phyloP scores from a whole-genome alignment of 2,797 vertebrate species.

The Gouania willdenowi region DNA sequence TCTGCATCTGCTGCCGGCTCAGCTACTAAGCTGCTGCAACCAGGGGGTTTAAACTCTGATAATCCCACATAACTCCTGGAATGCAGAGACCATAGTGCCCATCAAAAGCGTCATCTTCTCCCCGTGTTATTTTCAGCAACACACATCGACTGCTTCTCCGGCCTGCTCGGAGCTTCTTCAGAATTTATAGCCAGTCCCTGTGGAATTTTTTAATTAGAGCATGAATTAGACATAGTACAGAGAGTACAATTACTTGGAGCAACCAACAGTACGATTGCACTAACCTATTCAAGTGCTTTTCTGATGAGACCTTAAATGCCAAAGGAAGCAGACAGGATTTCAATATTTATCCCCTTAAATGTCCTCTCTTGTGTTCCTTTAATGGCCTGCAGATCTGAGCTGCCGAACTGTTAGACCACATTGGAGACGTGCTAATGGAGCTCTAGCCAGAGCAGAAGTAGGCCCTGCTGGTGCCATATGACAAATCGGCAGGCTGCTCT shows the following conservation, averaged over 20 bases:
- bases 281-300: conserved; percentile 27
- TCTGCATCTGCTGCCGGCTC: conserved; percentile 71
- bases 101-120: conserved; percentile 47
- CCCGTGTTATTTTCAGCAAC: conserved; percentile 37
- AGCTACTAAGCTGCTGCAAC: conserved; percentile 68
- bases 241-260: conserved; percentile 30
- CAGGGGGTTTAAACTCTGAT: conserved; percentile 52
- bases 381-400: conserved; percentile 44
- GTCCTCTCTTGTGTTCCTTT: conserved; percentile 15
- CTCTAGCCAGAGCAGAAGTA: conserved; percentile 65
- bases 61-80: conserved; percentile 72
- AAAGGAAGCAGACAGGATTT: conserved; percentile 14
- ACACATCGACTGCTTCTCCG: conserved; percentile 14
- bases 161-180: conserved; percentile 37
- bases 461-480: conserved; percentile 72
- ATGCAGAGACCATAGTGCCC: conserved; percentile 57
- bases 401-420: conserved; percentile 60
- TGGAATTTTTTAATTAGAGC: conserved; percentile 65
- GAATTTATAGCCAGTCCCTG: conserved; percentile 53
- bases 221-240: conserved; percentile 47
- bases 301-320: conserved; percentile 29
- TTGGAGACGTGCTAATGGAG: conserved; percentile 65
- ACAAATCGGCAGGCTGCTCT: conserved; percentile 73
- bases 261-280: conserved; percentile 32
- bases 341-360: conserved; percentile 29